These are phyloP conservation scores for Puffinus mauretanicus DNA, from an alignment of 2,113 vertebrate species.

Conservation along the genomic window DNA sequence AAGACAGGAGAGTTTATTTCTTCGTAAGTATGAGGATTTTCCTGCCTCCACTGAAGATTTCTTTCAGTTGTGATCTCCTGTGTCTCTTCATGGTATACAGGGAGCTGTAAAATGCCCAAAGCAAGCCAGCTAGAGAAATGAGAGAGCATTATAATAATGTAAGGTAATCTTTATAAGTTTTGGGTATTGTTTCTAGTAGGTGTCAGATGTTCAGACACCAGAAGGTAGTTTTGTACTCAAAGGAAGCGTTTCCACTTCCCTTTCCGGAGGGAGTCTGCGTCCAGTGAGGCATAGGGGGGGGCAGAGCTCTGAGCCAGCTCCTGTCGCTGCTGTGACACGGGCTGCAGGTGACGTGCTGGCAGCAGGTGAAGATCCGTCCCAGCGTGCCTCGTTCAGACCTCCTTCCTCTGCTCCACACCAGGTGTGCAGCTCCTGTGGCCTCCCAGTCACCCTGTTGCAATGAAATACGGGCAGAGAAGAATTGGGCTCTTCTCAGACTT, in stretches of 20 bases:
- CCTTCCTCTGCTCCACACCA: background rate
- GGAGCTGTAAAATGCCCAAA: background rate
- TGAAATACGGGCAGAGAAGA: background rate
- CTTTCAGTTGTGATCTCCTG: background rate
- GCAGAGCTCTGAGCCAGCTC: background rate
- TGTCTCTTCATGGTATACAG: background rate
- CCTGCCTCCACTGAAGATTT: background rate
- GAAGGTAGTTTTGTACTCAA: background rate
- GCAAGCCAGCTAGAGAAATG: background rate
- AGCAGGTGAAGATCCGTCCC: background rate
- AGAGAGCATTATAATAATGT: background rate
- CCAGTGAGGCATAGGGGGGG: background rate
- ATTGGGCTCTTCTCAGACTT: background rate
- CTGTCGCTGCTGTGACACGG: accelerated
- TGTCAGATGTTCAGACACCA: background rate
- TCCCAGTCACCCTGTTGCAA: background rate
- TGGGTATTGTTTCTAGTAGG: background rate
- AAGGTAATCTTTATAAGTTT: background rate
- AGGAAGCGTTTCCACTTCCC: background rate
- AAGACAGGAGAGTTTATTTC: background rate
- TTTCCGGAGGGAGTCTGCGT: background rate
- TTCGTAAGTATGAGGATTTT: background rate
- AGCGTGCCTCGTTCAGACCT: background rate
- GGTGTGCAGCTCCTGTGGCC: background rate
- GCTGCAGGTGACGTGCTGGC: background rate